Percentiles rank a stretch among this genome's conserved stretches.
Conservation (phyloP, 2,113 vertebrate species). For the Scalopus aquaticus region DNA sequence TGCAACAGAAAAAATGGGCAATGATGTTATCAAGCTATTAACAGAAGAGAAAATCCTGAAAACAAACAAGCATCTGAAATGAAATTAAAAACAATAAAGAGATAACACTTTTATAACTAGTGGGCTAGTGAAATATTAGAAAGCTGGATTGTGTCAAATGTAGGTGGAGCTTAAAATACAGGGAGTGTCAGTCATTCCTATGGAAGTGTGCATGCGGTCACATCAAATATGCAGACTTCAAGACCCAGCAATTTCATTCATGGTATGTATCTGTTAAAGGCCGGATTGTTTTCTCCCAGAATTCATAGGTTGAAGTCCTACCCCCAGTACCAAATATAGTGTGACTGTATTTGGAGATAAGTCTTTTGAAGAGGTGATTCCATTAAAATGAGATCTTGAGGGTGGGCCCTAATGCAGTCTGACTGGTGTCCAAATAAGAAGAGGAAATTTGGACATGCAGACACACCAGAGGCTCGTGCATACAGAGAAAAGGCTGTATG, state of each 20-base stretch:
- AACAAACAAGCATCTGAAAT: not conserved
- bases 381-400: not conserved
- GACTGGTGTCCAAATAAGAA: not conserved
- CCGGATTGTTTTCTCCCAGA: not conserved
- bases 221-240: not conserved
- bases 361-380: not conserved
- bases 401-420: not conserved
- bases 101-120: not conserved
- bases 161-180: not conserved
- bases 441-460: not conserved
- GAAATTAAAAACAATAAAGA: not conserved
- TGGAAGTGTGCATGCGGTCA: not conserved
- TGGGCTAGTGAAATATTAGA: not conserved
- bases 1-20: not conserved
- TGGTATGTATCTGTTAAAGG: not conserved
- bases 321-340: not conserved
- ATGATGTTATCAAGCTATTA: not conserved
- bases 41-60: constrained; percentile 25
- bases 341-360: not conserved
- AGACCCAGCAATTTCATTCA: not conserved
- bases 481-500: not conserved
- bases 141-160: not conserved
- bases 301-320: not conserved
- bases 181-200: not conserved
- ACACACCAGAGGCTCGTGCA: rapidly evolving